Percentiles rank a stretch among this genome's conserved stretches.
These are phyloP conservation scores for Wasmannia auropunctata DNA, from an alignment of 1,140 invertebrate genomes.

Conservation along the genomic window DNA sequence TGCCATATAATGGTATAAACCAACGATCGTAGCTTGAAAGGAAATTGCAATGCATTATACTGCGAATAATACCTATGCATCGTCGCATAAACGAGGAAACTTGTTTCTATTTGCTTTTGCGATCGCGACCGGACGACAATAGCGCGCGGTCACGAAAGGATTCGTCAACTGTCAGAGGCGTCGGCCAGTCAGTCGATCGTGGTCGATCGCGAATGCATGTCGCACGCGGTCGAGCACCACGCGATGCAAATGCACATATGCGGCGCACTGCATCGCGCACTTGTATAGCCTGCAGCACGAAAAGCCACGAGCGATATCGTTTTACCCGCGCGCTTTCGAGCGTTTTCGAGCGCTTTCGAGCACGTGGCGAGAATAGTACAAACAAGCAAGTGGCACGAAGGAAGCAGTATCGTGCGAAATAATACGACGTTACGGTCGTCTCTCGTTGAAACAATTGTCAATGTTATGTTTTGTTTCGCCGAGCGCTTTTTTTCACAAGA, in stretches of 20 bases:
- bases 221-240: conserved; percentile 14
- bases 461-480: background rate
- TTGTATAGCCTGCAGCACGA: conserved; percentile 9
- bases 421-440: background rate
- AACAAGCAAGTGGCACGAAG: conserved; percentile 33
- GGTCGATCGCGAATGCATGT: conserved; percentile 36
- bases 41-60: background rate
- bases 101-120: background rate
- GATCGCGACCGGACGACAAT: conserved; percentile 12
- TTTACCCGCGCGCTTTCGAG: conserved; percentile 15
- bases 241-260: conserved; percentile 31
- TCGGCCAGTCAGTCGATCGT: no score
- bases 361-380: conserved; percentile 28
- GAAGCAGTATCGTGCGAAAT: background rate
- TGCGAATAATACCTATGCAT: conserved; percentile 35
- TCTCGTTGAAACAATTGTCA: background rate
- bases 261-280: background rate
- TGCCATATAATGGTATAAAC: no score
- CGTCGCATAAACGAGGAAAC: background rate
- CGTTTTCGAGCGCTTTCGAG: conserved; percentile 19
- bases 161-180: conserved; percentile 36
- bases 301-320: conserved; percentile 6
- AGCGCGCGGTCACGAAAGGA: conserved; percentile 29
- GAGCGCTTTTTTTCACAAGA: background rate
- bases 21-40: background rate